phyloP scores from a whole-genome alignment of 1,140 invertebrate genomes.

The Drosophila repleta region DNA sequence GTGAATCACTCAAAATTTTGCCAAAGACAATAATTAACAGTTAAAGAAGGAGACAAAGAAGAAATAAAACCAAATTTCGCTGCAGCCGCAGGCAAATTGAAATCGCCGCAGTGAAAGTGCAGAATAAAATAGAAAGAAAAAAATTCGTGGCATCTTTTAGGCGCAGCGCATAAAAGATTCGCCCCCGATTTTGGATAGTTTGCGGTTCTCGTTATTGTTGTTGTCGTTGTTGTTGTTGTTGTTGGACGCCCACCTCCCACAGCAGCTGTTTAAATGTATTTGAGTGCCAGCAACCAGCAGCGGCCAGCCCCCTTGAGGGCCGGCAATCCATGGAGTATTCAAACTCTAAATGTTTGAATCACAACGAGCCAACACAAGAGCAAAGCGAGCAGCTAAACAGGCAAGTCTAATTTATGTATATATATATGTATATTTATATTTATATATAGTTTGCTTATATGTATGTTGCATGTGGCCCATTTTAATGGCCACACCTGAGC shows the following conservation, averaged over 20 bases:
- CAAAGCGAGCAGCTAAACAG: slow-evolving; percentile 57
- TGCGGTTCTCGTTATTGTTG: slow-evolving; percentile 8
- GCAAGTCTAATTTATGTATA: slow-evolving; percentile 54
- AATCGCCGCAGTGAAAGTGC: slow-evolving; percentile 62
- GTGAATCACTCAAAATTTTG: background rate
- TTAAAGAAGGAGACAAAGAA: background rate
- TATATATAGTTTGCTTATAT: slow-evolving; percentile 14
- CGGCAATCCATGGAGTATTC: slow-evolving; percentile 84
- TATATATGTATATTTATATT: slow-evolving; percentile 19
- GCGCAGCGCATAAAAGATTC: slow-evolving; percentile 62
- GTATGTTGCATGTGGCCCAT: slow-evolving; percentile 52
- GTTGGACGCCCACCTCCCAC: slow-evolving; percentile 25
- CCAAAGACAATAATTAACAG: background rate
- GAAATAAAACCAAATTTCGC: slow-evolving; percentile 14
- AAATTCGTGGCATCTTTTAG: slow-evolving; percentile 74
- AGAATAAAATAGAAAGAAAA: slow-evolving; percentile 41
- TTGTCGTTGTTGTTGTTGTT: slow-evolving; percentile 26
- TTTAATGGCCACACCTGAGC: slow-evolving; percentile 70
- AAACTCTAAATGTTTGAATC: slow-evolving; percentile 78
- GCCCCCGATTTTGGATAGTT: slow-evolving; percentile 19
- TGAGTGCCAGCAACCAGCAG: slow-evolving; percentile 70
- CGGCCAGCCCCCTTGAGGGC: slow-evolving; percentile 83
- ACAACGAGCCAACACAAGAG: slow-evolving; percentile 50
- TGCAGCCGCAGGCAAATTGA: slow-evolving; percentile 7
- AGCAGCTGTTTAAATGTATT: slow-evolving; percentile 84